These are phyloP conservation scores for Anolis apletophallus DNA, from an alignment of 2,797 vertebrate genomes.

Conservation along the genomic window DNA sequence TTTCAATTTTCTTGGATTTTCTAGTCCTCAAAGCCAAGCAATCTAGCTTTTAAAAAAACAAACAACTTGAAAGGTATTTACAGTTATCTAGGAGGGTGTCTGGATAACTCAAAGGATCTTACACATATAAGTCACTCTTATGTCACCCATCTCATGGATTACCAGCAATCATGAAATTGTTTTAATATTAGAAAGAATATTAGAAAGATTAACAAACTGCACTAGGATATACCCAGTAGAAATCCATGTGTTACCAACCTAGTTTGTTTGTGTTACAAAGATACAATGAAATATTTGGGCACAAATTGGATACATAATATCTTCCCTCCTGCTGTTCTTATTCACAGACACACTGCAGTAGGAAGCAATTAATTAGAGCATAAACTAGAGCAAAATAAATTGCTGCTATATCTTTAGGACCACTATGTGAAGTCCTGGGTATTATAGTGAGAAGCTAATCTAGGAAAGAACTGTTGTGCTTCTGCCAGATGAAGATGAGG, in stretches of 20 bases:
- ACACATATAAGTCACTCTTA: neutral
- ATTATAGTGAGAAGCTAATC: neutral
- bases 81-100: rapidly evolving
- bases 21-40: neutral
- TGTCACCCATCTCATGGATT: rapidly evolving
- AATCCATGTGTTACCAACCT: neutral
- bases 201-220: too few relatives aligned
- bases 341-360: rapidly evolving
- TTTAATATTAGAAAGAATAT: neutral
- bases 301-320: neutral
- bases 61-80: neutral
- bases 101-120: neutral
- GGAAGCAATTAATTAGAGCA: neutral
- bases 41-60: neutral
- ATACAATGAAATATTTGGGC: neutral
- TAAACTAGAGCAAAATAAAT: neutral
- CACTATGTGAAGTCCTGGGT: neutral
- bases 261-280: neutral
- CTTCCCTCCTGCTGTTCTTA: neutral
- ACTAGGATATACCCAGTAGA: neutral
- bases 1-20: neutral
- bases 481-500: too few relatives aligned
- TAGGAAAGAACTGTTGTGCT: rapidly evolving
- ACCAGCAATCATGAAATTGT: neutral
- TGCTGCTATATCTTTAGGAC: slow-evolving; percentile 5